Percentiles rank a stretch among this genome's conserved stretches.
Conservation (phyloP, 2,113 vertebrate genomes). For the Carlito syrichta region DNA sequence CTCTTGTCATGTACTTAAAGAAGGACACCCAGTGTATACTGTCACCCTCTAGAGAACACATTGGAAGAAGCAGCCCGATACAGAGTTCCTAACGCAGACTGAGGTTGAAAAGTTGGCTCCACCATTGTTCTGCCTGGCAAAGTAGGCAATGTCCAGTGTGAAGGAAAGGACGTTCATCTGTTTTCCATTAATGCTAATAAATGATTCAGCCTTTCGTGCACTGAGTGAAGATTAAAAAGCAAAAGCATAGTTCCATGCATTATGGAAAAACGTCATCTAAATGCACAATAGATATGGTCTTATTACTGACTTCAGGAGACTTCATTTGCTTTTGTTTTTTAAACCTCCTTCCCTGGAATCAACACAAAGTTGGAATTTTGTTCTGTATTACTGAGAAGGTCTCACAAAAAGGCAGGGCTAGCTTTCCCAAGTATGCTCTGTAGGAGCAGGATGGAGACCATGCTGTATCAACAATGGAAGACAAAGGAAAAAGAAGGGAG, state of each 20-base stretch:
- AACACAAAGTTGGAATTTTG: background rate
- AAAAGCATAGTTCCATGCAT: background rate
- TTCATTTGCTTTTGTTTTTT: background rate
- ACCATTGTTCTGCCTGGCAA: background rate
- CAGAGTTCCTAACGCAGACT: background rate
- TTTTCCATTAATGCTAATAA: constrained; percentile 29
- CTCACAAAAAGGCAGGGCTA: background rate
- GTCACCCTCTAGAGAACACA: background rate
- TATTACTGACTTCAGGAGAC: background rate
- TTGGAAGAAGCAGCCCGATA: rapidly evolving
- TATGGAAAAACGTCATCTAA: background rate
- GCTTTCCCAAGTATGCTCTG: background rate
- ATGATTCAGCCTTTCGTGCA: background rate
- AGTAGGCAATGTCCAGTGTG: background rate
- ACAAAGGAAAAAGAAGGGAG: background rate
- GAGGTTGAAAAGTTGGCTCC: background rate
- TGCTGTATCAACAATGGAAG: rapidly evolving
- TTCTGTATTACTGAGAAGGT: background rate
- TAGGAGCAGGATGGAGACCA: background rate
- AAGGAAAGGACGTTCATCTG: background rate
- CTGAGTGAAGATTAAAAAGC: background rate
- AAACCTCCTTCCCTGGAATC: background rate
- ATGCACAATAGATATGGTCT: rapidly evolving
- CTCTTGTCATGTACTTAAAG: background rate
- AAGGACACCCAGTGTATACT: background rate